Base-by-base conservation (phyloP, 2,888 invertebrate species). In the Napeogenes sylphis region DNA sequence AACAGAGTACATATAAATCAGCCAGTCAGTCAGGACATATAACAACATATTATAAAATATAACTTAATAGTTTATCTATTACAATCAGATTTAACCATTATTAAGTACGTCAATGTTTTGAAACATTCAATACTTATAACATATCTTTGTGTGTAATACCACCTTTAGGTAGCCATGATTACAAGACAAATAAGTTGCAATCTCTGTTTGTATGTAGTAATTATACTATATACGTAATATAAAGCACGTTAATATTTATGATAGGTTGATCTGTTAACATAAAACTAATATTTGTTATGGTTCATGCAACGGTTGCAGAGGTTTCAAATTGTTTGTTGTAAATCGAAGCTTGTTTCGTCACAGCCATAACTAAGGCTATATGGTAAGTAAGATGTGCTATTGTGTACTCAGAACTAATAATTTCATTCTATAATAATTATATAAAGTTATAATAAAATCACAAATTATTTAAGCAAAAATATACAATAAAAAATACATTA, bases 331-430 rank as follows among this genome's bases (percentile, higher is more conserved):
- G 55, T 47, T 59, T 56, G 56, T 35, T 30, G 21, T 14, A 58
- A 58, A 60, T 12, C 8, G 10, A 58, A 58, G 45, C 42, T 2
- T 32, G n/a, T 55, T 38, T 56, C 45, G 59, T 66, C 63, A 66
- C 65, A 66, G 61, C 63, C 65, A 64, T 46, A 46, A 63, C 33
- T 5, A 56, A 56, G 59, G 56, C 59, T 60, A 32, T 10, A 14
- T 14, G 54, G 51, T 59, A 46, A 54, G 57, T 58, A 55, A 60
- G 60, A 55, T 57, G 57, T 47, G 54, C 55, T 55, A 58, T 59
- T 59, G 42, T 32, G 3, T 21, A 4, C n/a, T 14, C 13, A 59
- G 4, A 51, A 56, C 59, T 59, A 53, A 45, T 56, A 63, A 59
- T 59, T 55, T 58, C 32, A 59, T 51, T 13, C 13, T 35, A 55